Percentiles rank a stretch among this genome's conserved stretches.
phyloP scores from a whole-genome alignment of 2,797 vertebrate species.

The Sciurus vulgaris region DNA sequence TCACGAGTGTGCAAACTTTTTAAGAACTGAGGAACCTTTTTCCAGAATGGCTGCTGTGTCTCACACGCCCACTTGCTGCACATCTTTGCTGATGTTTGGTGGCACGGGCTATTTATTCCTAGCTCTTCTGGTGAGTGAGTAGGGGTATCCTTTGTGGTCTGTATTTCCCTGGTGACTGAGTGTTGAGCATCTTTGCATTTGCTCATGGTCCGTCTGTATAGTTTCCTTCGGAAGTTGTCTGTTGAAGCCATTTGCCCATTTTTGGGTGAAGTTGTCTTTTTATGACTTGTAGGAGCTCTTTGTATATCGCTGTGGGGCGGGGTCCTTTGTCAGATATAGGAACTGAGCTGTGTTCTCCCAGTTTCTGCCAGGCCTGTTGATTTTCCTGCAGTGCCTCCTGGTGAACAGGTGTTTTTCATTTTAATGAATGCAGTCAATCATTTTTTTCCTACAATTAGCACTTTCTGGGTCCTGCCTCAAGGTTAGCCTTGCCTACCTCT shows the following conservation, averaged over 20 bases:
- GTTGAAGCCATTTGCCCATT: background rate
- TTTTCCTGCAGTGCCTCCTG: background rate
- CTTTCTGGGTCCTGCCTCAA: background rate
- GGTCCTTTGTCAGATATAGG: background rate
- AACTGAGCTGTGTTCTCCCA: background rate
- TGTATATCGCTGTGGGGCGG: background rate
- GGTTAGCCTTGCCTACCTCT: background rate
- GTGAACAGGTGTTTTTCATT: background rate
- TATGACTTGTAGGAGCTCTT: background rate
- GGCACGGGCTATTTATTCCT: background rate
- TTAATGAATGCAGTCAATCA: background rate
- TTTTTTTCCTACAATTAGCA: background rate
- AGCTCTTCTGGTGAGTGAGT: background rate
- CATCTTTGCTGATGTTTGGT: background rate
- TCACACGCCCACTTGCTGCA: background rate
- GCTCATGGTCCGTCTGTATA: background rate
- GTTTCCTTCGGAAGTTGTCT: conserved; percentile 23
- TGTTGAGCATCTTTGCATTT: background rate
- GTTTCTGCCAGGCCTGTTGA: background rate
- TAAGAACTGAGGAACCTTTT: conserved; percentile 31
- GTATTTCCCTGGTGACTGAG: background rate
- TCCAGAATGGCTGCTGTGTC: background rate
- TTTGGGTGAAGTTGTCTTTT: conserved; percentile 10
- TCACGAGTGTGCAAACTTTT: background rate
- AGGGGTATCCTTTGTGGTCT: background rate